Percentiles rank a stretch among this genome's conserved stretches.
These are phyloP conservation scores for Vidua chalybeata DNA, from an alignment of 2,113 vertebrate genomes.

Conservation along the genomic window DNA sequence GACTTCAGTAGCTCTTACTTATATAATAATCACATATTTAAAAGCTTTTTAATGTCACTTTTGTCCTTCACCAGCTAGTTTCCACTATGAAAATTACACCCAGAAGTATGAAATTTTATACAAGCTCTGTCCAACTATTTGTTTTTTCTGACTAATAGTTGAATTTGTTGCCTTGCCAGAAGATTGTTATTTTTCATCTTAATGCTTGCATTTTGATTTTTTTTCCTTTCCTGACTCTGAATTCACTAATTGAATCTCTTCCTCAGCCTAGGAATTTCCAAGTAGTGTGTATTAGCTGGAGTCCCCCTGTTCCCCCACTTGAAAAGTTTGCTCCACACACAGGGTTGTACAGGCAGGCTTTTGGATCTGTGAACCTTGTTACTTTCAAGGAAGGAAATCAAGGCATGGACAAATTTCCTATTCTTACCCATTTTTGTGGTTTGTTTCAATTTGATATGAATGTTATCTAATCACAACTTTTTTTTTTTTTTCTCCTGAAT, in stretches of 20 bases:
- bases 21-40: not conserved
- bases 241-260: not conserved
- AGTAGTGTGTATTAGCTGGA: not conserved
- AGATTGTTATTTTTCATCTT: not conserved
- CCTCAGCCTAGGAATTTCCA: not conserved
- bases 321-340: not conserved
- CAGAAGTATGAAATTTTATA: not conserved
- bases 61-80: not conserved
- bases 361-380: not conserved
- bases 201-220: not conserved
- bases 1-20: not conserved
- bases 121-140: not conserved
- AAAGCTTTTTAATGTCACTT: not conserved
- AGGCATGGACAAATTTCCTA: not conserved
- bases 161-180: not conserved
- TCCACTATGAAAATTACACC: not conserved
- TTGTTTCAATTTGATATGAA: not conserved
- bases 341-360: not conserved
- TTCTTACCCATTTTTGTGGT: not conserved
- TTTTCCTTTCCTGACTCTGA: not conserved
- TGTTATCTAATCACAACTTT: not conserved
- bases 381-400: slow-evolving; percentile 13
- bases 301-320: not conserved
- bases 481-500: not conserved
- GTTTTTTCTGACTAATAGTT: not conserved